Evolutionary conservation across 2,888 invertebrate species (phyloP).

Genomic region (Agrotis clavis): DNA sequence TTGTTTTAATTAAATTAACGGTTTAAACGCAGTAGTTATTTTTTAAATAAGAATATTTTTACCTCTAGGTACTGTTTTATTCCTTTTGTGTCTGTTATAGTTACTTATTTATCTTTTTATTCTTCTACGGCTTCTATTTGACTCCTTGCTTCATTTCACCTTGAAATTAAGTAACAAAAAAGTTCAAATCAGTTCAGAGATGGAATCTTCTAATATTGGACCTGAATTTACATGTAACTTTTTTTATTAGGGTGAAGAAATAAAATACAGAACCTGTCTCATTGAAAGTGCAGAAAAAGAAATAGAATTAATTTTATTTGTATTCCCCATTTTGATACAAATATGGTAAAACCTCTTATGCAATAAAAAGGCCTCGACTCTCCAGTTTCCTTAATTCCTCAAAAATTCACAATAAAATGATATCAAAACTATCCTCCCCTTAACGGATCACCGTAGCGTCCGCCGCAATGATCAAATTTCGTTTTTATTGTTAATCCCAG

Average conservation of each 20-base stretch:
- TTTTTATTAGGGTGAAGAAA: too few species aligned
- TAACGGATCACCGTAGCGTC: constrained; percentile 75
- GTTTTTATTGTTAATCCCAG: constrained; percentile 90
- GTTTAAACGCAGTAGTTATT: neutral
- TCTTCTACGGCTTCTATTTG: too few species aligned
- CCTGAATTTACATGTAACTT: too few species aligned
- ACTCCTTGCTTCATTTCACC: neutral
- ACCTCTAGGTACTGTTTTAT: neutral
- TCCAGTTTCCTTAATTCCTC: neutral
- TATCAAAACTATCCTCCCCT: constrained; percentile 69
- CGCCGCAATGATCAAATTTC: constrained; percentile 90
- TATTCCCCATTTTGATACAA: too few species aligned
- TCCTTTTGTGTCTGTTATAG: too few species aligned
- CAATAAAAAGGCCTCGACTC: too few species aligned
- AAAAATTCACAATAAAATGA: neutral
- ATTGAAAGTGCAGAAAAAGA: too few species aligned
- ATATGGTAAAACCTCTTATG: too few species aligned
- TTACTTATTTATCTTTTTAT: too few species aligned
- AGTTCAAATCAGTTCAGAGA: too few species aligned
- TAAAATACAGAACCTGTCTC: neutral
- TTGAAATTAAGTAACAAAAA: neutral
- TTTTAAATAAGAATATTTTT: neutral
- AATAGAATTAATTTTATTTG: neutral
- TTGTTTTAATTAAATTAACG: neutral
- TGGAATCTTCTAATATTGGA: neutral